phyloP scores from a whole-genome alignment of 2,797 vertebrate species.

The Danio kyathit region DNA sequence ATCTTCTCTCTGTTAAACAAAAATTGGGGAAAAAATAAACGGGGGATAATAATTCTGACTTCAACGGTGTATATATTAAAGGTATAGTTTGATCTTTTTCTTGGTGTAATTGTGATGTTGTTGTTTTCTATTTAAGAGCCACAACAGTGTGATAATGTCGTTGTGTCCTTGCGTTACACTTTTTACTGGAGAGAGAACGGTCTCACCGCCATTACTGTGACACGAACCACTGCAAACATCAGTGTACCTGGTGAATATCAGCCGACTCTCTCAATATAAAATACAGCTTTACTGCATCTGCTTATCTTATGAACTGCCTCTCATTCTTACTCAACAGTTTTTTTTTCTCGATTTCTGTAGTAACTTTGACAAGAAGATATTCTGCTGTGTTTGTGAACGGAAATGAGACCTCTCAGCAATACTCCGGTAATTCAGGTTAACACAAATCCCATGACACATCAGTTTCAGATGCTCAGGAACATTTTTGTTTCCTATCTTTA shows the following conservation, averaged over 20 bases:
- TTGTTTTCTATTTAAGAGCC: not conserved
- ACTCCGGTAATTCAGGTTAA: slow-evolving; percentile 90
- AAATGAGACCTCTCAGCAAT: slow-evolving; percentile 64
- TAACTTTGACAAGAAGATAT: slow-evolving; percentile 81
- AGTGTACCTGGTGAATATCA: slow-evolving; percentile 51
- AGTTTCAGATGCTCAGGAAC: not conserved
- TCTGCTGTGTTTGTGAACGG: slow-evolving; percentile 84
- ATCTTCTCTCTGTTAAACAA: too few relatives aligned
- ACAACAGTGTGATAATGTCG: slow-evolving; percentile 79
- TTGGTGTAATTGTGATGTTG: not conserved
- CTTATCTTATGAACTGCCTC: not conserved
- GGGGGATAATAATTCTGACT: too few relatives aligned
- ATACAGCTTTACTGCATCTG: not conserved
- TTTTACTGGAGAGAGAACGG: slow-evolving; percentile 84
- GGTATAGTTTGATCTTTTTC: not conserved
- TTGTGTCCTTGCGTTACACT: slow-evolving; percentile 85
- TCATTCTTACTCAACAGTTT: not conserved
- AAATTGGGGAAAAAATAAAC: too few relatives aligned
- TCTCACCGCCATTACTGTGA: slow-evolving; percentile 81
- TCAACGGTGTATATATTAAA: not conserved
- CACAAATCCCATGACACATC: slow-evolving; percentile 44
- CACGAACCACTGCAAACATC: slow-evolving; percentile 74
- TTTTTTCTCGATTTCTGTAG: slow-evolving; percentile 61
- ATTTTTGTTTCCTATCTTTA: too few relatives aligned
- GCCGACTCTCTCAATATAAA: not conserved